phyloP scores from a whole-genome alignment of 2,888 invertebrate genomes.

The Drosophila tripunctata region DNA sequence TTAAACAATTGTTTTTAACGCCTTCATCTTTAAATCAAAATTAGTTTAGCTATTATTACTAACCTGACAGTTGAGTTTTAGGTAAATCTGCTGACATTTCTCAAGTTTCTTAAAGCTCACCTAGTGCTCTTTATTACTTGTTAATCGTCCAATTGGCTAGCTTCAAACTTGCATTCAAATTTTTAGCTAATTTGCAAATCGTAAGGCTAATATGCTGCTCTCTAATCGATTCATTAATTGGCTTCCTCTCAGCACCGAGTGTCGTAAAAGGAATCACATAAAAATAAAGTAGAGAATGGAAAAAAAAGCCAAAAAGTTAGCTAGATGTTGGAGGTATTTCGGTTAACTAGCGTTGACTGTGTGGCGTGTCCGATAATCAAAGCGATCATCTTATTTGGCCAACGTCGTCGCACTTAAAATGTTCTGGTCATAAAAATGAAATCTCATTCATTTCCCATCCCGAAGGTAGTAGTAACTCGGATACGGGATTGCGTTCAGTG shows the following conservation, averaged over 20 bases:
- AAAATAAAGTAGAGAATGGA: no score
- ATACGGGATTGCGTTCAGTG: constrained; percentile 2
- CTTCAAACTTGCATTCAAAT: not conserved
- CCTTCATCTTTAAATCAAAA: no score
- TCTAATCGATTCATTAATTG: not conserved
- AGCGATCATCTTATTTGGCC: constrained; percentile 38
- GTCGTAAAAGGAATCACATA: constrained; percentile 14
- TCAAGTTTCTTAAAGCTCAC: no score
- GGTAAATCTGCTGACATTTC: no score
- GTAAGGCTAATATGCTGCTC: not conserved
- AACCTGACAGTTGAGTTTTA: no score
- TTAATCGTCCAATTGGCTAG: no score
- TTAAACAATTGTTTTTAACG: no score
- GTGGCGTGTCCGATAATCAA: constrained; percentile 32
- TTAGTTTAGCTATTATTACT: no score
- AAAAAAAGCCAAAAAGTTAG: not conserved
- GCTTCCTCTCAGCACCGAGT: constrained; percentile 3
- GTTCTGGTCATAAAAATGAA: constrained; percentile 45
- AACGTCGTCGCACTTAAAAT: constrained; percentile 21
- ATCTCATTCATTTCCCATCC: constrained; percentile 15
- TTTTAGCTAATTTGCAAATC: no score
- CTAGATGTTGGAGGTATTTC: constrained; percentile 13
- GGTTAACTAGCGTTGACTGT: constrained; percentile 21
- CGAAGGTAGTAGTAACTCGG: not conserved
- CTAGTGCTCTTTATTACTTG: no score